Conservation (phyloP, 2,888 invertebrate genomes). For the Spatulosminthurus flaviceps region DNA sequence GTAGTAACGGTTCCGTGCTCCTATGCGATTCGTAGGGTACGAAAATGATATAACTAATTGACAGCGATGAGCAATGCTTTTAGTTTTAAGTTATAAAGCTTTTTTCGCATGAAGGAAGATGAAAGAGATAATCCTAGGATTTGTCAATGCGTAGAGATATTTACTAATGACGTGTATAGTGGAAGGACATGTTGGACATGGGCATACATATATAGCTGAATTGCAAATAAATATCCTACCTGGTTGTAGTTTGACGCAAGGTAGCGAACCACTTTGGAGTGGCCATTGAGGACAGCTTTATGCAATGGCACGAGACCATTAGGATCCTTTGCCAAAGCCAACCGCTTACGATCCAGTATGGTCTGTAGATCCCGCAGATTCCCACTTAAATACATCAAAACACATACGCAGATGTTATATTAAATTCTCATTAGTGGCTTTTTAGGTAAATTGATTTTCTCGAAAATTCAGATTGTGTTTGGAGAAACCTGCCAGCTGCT, state of each 20-base stretch:
- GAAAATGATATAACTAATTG: no score
- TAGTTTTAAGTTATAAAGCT: no score
- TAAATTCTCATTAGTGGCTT: slow-evolving; percentile 30
- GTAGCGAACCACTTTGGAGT: slow-evolving; percentile 79
- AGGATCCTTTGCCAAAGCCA: slow-evolving; percentile 84
- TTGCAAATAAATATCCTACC: slow-evolving; percentile 37
- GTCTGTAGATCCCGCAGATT: slow-evolving; percentile 85
- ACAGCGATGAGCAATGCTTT: no score
- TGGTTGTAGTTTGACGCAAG: slow-evolving; percentile 67
- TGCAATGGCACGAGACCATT: slow-evolving; percentile 87
- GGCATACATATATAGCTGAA: no score
- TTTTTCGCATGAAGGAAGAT: no score
- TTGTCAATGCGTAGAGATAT: no score
- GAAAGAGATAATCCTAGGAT: no score
- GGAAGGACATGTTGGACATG: no score
- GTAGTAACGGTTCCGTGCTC: no score
- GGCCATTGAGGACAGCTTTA: slow-evolving; percentile 84
- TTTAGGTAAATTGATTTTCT: slow-evolving; percentile 13
- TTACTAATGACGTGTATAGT: no score
- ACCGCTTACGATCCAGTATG: slow-evolving; percentile 86
- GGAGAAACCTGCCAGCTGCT: slow-evolving; percentile 47
- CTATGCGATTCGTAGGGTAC: no score
- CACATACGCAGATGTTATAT: neutral
- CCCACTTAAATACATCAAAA: slow-evolving; percentile 77
- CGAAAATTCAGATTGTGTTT: neutral